Evolutionary conservation across 2,797 vertebrate species (phyloP).

Genomic region (Spatula versicolor): DNA sequence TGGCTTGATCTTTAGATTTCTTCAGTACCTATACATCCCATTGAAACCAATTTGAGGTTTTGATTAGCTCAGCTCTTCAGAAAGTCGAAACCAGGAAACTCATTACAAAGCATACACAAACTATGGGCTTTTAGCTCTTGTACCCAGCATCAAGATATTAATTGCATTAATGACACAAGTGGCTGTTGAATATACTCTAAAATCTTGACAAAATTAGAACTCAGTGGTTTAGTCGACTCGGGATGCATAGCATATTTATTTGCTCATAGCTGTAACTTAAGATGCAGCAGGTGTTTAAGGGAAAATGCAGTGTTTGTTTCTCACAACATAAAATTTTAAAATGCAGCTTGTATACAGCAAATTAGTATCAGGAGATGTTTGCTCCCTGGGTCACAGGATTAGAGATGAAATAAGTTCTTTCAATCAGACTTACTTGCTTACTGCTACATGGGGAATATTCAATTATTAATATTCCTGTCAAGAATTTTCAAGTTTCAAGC

Average conservation of each 20-base stretch:
- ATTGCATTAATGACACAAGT: neutral
- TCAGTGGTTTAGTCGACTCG: neutral
- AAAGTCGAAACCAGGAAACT: neutral
- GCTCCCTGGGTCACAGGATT: constrained; percentile 31
- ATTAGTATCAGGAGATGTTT: constrained; percentile 47
- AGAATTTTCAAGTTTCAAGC: constrained; percentile 45
- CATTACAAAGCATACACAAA: neutral
- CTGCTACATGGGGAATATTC: neutral
- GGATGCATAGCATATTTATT: neutral
- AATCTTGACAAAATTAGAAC: neutral
- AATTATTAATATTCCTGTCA: constrained; percentile 24
- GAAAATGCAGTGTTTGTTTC: neutral
- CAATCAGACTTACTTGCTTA: constrained; percentile 32
- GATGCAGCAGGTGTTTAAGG: neutral
- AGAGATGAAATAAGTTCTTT: constrained; percentile 38
- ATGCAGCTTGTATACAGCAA: neutral
- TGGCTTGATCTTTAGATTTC: neutral
- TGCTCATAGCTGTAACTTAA: neutral
- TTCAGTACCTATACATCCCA: neutral
- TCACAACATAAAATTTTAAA: constrained; percentile 27
- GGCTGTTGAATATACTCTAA: neutral
- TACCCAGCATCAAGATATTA: neutral
- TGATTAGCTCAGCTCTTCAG: neutral
- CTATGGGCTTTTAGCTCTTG: neutral
- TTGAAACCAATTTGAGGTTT: neutral